A percentile compares a stretch with the other conserved stretches of the same genome.
These are phyloP conservation scores for Sprattus sprattus DNA, from an alignment of 2,113 vertebrate species.

Conservation along the genomic window DNA sequence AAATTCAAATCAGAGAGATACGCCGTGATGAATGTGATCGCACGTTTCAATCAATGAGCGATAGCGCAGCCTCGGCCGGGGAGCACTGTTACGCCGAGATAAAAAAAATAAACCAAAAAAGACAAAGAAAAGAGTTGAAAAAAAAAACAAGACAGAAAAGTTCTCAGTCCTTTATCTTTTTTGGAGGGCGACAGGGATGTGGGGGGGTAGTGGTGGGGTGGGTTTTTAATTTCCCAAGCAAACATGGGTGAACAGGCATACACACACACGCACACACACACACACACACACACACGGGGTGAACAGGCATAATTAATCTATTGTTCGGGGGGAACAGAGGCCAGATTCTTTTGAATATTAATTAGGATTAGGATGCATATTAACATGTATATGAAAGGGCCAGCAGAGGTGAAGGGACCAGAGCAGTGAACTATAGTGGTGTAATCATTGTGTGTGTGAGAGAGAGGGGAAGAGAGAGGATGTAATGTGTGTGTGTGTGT, in stretches of 20 bases:
- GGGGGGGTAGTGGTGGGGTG: background rate
- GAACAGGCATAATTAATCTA: slow-evolving; percentile 12
- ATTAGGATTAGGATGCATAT: background rate
- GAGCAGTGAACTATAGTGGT: background rate
- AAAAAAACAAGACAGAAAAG: background rate
- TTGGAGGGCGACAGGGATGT: background rate
- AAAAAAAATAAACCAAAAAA: background rate
- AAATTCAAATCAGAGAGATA: slow-evolving; percentile 19
- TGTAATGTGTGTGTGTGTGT: no score
- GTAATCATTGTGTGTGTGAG: background rate
- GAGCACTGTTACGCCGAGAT: background rate
- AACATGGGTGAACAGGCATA: slow-evolving; percentile 8
- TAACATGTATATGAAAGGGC: slow-evolving; percentile 20
- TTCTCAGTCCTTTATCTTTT: background rate
- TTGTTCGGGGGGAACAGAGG: slow-evolving; percentile 5
- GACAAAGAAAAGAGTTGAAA: background rate
- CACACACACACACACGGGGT: no score
- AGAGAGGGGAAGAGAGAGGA: background rate
- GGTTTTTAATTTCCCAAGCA: slow-evolving; percentile 6
- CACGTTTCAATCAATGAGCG: background rate
- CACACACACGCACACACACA: no score
- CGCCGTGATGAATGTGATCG: slow-evolving; percentile 2
- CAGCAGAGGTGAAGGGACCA: background rate
- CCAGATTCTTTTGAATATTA: slow-evolving; percentile 14
- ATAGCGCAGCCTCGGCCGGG: background rate